A percentile compares a stretch with the other conserved stretches of the same genome.
Evolutionary conservation across 2,888 invertebrate species (phyloP).

Genomic region (Cheilosia impressa): DNA sequence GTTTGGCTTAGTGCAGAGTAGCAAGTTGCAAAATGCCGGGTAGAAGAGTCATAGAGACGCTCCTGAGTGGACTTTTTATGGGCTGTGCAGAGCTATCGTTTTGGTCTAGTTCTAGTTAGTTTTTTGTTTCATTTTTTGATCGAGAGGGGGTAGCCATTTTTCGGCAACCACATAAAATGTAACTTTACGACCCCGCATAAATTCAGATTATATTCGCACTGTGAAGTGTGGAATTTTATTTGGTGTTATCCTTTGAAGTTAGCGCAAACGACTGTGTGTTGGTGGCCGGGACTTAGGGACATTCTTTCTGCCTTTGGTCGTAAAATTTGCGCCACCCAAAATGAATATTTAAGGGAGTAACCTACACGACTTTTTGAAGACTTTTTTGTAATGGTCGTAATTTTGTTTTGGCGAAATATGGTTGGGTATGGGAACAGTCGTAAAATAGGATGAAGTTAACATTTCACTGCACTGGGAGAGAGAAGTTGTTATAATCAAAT

Average conservation of each 20-base stretch:
- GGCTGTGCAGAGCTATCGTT: constrained; percentile 45
- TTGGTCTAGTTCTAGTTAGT: constrained; percentile 36
- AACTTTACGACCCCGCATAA: constrained; percentile 67
- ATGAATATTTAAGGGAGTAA: constrained; percentile 57
- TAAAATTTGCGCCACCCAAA: constrained; percentile 42
- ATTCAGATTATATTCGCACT: constrained; percentile 72
- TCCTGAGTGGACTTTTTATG: constrained; percentile 56
- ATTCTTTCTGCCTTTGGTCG: constrained; percentile 33
- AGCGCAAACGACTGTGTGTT: constrained; percentile 22
- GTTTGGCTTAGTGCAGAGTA: constrained; percentile 49
- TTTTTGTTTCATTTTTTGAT: constrained; percentile 20
- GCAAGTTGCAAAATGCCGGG: constrained; percentile 48
- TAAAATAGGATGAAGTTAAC: constrained; percentile 5
- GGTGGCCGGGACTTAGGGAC: constrained; percentile 21
- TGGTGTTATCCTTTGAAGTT: constrained; percentile 59
- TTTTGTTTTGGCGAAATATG: constrained; percentile 17
- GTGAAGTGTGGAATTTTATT: constrained; percentile 66
- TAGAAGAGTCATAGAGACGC: not conserved
- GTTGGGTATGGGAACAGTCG: constrained; percentile 1
- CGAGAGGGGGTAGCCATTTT: constrained; percentile 36
- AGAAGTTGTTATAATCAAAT: constrained; percentile 9
- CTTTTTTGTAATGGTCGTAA: constrained; percentile 23
- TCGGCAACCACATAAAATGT: constrained; percentile 69
- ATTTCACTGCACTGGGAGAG: not conserved
- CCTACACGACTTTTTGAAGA: constrained; percentile 35